phyloP scores from a whole-genome alignment of 2,888 invertebrate genomes.

The Hirtodrosophila trivittata region DNA sequence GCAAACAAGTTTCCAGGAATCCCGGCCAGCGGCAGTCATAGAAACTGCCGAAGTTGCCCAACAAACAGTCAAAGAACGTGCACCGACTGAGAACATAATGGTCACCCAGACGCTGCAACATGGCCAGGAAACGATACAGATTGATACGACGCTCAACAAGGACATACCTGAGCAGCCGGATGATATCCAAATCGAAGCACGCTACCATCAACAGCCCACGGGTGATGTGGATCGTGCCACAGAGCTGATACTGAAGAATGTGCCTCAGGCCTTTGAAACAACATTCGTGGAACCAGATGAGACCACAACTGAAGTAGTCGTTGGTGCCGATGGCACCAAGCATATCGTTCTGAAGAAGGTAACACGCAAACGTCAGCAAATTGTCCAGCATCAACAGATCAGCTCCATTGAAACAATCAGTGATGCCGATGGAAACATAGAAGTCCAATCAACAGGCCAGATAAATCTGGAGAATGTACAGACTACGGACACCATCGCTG shows the following conservation, averaged over 20 bases:
- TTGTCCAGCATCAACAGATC: constrained; percentile 86
- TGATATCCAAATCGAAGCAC: constrained; percentile 89
- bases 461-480: constrained; percentile 86
- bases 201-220: constrained; percentile 86
- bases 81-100: constrained; percentile 87
- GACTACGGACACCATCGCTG: constrained; percentile 82
- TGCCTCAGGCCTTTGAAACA: constrained; percentile 92
- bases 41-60: constrained; percentile 80
- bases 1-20: constrained; percentile 85
- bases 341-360: constrained; percentile 91
- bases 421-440: constrained; percentile 86
- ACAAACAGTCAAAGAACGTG: constrained; percentile 83
- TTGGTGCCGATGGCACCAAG: constrained; percentile 91
- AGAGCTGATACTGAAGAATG: constrained; percentile 89
- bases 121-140: constrained; percentile 89
- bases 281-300: constrained; percentile 92
- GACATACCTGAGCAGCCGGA: constrained; percentile 85
- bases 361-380: constrained; percentile 88
- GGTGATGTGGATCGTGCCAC: constrained; percentile 86
- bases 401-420: constrained; percentile 85
- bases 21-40: constrained; percentile 37
- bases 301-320: constrained; percentile 91
- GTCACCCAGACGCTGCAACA: constrained; percentile 87
- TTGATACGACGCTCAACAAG: constrained; percentile 87
- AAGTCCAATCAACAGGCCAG: constrained; percentile 86